A percentile compares a stretch with the other conserved stretches of the same genome.
These are phyloP conservation scores for Andrena trimmerana DNA, from an alignment of 2,888 invertebrate species.

Conservation along the genomic window DNA sequence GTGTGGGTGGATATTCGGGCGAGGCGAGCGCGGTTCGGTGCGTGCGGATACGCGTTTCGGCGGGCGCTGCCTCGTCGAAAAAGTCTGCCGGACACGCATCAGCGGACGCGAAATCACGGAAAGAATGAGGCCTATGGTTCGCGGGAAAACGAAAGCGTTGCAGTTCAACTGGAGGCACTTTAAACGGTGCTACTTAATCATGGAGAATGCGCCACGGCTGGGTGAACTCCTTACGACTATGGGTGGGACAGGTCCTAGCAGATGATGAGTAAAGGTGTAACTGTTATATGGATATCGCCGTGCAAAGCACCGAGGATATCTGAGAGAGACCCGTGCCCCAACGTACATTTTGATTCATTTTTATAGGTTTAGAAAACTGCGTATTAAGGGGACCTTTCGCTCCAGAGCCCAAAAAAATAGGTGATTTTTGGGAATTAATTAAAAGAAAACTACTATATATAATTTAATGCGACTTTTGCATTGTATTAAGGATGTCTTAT, in stretches of 20 bases:
- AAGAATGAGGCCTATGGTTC: conserved; percentile 58
- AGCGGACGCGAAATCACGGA: conserved; percentile 70
- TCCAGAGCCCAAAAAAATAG: no score
- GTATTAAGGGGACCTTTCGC: no score
- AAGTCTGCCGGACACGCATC: conserved; percentile 71
- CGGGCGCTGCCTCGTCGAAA: conserved; percentile 48
- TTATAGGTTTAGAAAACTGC: no score
- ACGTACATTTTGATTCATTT: no score
- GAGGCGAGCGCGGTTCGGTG: conserved; percentile 58
- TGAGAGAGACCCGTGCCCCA: no score
- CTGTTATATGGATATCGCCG: neutral
- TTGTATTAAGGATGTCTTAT: no score
- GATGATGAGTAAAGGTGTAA: conserved; percentile 20
- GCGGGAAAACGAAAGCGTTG: conserved; percentile 48
- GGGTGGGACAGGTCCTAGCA: neutral
- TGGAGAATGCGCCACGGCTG: conserved; percentile 12
- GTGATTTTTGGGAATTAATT: no score
- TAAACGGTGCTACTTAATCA: conserved; percentile 58
- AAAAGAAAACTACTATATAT: no score
- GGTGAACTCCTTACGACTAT: conserved; percentile 18
- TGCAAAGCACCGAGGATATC: neutral
- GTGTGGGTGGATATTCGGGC: conserved; percentile 53
- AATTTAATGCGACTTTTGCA: no score
- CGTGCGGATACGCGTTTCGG: conserved; percentile 63
- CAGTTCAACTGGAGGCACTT: conserved; percentile 32